Conservation (phyloP, 2,113 vertebrate genomes). For the Erythrocercus mccallii region DNA sequence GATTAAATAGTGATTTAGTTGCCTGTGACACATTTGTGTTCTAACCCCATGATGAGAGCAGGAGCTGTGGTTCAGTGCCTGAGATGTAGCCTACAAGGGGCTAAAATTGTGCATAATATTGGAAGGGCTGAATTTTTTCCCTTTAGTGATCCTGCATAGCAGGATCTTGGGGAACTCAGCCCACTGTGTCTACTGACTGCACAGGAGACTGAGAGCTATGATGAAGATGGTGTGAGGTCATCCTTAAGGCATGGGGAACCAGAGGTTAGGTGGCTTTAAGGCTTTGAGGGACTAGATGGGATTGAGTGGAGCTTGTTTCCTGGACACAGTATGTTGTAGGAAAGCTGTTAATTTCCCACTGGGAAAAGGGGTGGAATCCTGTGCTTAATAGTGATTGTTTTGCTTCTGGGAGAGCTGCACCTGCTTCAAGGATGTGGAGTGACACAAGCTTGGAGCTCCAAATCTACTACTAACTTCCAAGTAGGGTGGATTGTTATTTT, state of each 20-base stretch:
- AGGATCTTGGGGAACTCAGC: accelerated
- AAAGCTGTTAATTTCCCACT: not conserved
- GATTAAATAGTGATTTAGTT: not conserved
- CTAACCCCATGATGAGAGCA: not conserved
- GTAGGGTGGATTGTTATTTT: not conserved
- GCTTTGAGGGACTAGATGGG: not conserved
- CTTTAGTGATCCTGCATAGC: not conserved
- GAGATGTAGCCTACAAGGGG: not conserved
- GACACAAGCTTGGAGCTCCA: not conserved
- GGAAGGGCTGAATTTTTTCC: not conserved
- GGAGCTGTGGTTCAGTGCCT: not conserved
- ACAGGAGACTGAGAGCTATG: not conserved
- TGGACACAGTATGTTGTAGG: not conserved
- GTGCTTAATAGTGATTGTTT: not conserved
- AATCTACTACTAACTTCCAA: not conserved
- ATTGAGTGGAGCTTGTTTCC: not conserved
- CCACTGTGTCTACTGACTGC: not conserved
- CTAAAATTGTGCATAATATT: not conserved
- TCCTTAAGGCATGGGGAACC: not conserved
- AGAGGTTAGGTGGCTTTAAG: not conserved
- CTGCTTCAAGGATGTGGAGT: not conserved
- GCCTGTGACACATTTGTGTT: not conserved
- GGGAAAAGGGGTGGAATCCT: not conserved
- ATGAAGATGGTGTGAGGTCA: not conserved
- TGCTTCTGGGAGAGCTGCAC: not conserved